Evolutionary conservation across 2,888 invertebrate species (phyloP).

Genomic region (Candidula unifasciata): DNA sequence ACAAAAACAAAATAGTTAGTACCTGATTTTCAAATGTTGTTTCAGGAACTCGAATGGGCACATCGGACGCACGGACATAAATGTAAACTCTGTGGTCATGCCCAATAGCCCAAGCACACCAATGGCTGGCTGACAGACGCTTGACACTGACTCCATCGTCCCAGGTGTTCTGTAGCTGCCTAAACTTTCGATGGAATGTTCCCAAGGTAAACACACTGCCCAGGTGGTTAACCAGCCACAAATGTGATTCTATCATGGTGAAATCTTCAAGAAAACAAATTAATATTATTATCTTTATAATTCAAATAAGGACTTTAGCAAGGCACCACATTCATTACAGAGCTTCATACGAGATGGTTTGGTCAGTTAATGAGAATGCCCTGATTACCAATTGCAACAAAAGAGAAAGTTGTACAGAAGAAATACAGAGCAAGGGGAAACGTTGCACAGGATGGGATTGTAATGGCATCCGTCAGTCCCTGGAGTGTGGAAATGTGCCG

Average conservation of each 20-base stretch:
- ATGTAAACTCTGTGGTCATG: conserved; percentile 95
- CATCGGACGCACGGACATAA: conserved; percentile 91
- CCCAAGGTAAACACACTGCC: conserved; percentile 91
- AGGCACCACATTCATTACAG: no score
- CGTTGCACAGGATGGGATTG: no score
- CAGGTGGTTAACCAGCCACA: conserved; percentile 87
- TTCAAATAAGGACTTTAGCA: background rate
- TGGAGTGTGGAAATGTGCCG: no score
- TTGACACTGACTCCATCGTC: conserved; percentile 90
- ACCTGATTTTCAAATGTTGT: conserved; percentile 94
- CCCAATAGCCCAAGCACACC: conserved; percentile 91
- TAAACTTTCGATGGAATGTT: conserved; percentile 89
- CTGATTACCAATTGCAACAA: no score
- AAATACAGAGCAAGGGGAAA: no score
- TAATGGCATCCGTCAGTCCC: no score
- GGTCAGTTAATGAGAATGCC: no score
- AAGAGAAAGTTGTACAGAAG: no score
- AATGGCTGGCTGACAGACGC: conserved; percentile 85
- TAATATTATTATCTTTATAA: background rate
- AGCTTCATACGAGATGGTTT: no score
- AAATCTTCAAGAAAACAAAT: background rate
- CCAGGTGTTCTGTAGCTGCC: conserved; percentile 86
- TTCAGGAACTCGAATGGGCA: conserved; percentile 92
- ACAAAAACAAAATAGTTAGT: no score
- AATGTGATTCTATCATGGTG: conserved; percentile 55